Evolutionary conservation across 2,888 invertebrate genomes (phyloP).

Genomic region (Heteromyza rotundicornis): DNA sequence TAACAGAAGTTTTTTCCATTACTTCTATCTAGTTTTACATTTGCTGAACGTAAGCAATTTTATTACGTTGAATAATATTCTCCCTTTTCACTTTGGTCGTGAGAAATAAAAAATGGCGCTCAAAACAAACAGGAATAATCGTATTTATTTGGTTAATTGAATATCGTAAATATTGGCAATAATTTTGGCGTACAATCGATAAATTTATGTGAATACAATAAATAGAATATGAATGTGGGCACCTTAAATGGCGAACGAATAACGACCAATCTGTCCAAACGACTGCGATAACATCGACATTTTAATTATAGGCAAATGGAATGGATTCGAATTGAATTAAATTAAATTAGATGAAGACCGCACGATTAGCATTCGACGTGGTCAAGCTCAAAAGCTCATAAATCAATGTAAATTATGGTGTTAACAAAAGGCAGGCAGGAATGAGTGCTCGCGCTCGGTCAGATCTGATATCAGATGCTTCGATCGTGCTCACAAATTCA

Average conservation of each 20-base stretch:
- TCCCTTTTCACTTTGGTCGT: too few relatives aligned
- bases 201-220: not conserved
- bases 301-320: conserved; percentile 57
- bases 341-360: conserved; percentile 23
- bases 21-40: too few relatives aligned
- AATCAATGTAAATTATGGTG: conserved; percentile 59
- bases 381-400: conserved; percentile 40
- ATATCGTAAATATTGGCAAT: too few relatives aligned
- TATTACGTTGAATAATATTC: too few relatives aligned
- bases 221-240: not conserved
- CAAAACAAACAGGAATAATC: too few relatives aligned
- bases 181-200: too few relatives aligned
- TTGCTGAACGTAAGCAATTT: too few relatives aligned
- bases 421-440: conserved; percentile 54
- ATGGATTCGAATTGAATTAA: conserved; percentile 25
- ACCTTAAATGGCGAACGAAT: conserved; percentile 51
- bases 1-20: too few relatives aligned
- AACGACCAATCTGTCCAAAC: conserved; percentile 56
- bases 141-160: too few relatives aligned
- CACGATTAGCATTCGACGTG: conserved; percentile 31
- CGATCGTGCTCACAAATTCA: conserved; percentile 26
- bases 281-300: conserved; percentile 54
- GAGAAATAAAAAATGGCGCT: too few relatives aligned
- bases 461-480: not conserved
- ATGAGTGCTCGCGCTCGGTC: not conserved